A percentile compares a stretch with the other conserved stretches of the same genome.
Conservation (phyloP, 2,888 invertebrate genomes). For the Didymodactylos carnosus region DNA sequence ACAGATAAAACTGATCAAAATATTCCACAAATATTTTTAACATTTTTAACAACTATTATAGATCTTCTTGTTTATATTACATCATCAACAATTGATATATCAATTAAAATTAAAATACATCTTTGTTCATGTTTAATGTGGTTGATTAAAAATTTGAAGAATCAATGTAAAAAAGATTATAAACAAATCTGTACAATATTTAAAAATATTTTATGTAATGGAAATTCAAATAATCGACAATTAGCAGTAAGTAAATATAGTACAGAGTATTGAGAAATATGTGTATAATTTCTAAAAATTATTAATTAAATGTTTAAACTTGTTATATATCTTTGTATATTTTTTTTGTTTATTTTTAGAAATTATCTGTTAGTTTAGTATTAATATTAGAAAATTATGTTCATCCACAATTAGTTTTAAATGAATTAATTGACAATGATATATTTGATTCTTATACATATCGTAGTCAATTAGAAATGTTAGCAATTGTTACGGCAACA, state of each 20-base stretch:
- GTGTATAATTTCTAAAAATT: neutral
- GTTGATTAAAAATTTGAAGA: neutral
- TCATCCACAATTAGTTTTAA: neutral
- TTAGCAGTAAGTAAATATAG: neutral
- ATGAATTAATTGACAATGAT: neutral
- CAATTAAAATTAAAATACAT: neutral
- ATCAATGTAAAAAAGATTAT: neutral
- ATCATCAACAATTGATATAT: neutral
- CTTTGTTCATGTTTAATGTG: neutral
- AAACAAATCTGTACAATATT: neutral
- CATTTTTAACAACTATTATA: neutral
- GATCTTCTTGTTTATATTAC: neutral
- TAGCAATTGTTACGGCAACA: neutral
- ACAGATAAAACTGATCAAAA: neutral
- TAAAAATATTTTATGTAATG: neutral
- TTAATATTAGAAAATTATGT: neutral
- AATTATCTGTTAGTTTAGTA: neutral
- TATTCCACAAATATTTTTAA: neutral
- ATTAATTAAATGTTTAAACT: no score
- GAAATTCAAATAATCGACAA: neutral
- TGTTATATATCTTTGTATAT: no score
- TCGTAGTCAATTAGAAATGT: neutral
- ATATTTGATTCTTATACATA: neutral
- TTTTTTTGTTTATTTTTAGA: neutral
- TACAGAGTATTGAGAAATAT: neutral